These are phyloP conservation scores for Polyodon spathula DNA, from an alignment of 2,113 vertebrate genomes.

Conservation along the genomic window DNA sequence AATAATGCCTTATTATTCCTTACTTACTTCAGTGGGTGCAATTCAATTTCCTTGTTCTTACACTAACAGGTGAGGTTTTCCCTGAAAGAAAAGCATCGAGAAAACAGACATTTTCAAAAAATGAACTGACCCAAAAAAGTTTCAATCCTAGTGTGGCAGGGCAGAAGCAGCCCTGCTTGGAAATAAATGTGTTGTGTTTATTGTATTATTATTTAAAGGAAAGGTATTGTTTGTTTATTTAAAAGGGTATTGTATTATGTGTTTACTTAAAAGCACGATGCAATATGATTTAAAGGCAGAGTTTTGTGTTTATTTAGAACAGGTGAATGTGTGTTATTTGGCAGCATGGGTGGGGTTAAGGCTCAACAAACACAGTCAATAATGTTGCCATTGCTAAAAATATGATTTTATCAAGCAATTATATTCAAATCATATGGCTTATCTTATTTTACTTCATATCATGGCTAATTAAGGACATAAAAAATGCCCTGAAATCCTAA, in stretches of 20 bases:
- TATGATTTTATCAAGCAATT: not conserved
- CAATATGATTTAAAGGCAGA: too few species aligned
- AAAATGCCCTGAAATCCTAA: too few species aligned
- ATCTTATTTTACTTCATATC: constrained; percentile 31
- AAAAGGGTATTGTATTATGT: too few species aligned
- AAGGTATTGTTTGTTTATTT: too few species aligned
- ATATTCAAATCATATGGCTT: constrained; percentile 6
- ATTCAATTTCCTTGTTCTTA: constrained; percentile 23
- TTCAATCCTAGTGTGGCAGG: constrained; percentile 12
- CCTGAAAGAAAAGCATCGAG: not conserved
- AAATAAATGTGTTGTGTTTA: too few species aligned
- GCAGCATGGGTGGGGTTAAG: too few species aligned
- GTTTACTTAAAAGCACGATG: too few species aligned
- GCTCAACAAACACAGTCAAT: constrained; percentile 3
- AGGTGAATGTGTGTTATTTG: too few species aligned
- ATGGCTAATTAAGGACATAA: not conserved
- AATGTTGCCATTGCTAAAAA: constrained; percentile 15
- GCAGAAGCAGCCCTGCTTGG: too few species aligned
- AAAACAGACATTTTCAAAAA: not conserved
- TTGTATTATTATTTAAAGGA: too few species aligned
- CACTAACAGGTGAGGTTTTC: constrained; percentile 20
- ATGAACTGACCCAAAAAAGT: constrained; percentile 26
- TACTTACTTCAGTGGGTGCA: constrained; percentile 22
- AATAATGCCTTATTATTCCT: constrained; percentile 18
- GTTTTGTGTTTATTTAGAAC: too few species aligned